Evolutionary conservation across 2,888 invertebrate species (phyloP), one percentile per base, ranked within the genome.

Genomic region (Flabesymbios commensalis): DNA sequence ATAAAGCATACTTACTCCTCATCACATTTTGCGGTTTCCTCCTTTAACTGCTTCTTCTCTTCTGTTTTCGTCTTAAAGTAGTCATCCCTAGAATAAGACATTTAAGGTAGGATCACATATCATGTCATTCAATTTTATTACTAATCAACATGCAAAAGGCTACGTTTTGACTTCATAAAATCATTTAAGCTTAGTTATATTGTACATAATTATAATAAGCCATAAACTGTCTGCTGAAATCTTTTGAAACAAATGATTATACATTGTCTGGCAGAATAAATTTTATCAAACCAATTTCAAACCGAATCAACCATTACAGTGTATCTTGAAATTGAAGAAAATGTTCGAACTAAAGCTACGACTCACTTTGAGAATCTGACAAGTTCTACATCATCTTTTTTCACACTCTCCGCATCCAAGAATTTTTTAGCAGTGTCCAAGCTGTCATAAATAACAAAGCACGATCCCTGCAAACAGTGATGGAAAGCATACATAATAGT

Each of bases 391-490:
- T 81, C 83, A 14, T 82, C 78, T 72, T 88, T 92, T 74, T 91
- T 90, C 3, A 91, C 84, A 39, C 83, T 83, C 69, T 90, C 89
- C 24, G 86, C 83, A 24, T 87, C 88, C 39, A 93, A 80, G 78
- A 94, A 93, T 63, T 88, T 89, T 72, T 91, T 88, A 2, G 93
- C 92, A 77, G 88, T 88, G 57, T 94, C 94, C 57, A 88, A 86
- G 32, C 88, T 90, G 73, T 89, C 88, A 82, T 96, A 98, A 3
- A 92, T 90, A 10, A 90, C 88, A 82, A 95, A 96, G 52, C 95
- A 89, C 1, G 97, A 97, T 53, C 97, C 98, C 84, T 97, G 72
- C 36, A 75, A 75, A n/a, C 19, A 28, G 19, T 14, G 24, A 42
- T 10, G 14, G 28, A 3, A 2, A 45, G 10, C 3, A 10, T 56